Evolutionary conservation across 92 coral and sea anemone genomes (phyloP).

Genomic region (Pocillopora meandrina): DNA sequence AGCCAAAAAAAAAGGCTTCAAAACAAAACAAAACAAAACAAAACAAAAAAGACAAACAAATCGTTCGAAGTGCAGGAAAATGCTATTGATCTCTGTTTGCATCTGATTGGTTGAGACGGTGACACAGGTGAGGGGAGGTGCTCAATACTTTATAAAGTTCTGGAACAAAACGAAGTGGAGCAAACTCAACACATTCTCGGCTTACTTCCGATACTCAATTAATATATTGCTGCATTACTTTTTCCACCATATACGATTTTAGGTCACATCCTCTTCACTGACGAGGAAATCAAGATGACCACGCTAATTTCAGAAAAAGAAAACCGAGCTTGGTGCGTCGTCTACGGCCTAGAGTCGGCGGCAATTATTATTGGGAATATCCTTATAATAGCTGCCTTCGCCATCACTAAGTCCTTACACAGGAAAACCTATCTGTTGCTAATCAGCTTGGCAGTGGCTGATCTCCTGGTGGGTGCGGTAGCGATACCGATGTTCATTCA

Average conservation of each 20-base stretch:
- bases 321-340: conserved; percentile 57
- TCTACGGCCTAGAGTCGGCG: conserved; percentile 65
- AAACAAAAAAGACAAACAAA: too few species aligned
- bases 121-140: too few species aligned
- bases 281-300: neutral
- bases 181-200: too few species aligned
- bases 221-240: too few species aligned
- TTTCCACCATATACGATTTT: neutral
- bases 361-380: conserved; percentile 46
- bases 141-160: too few species aligned
- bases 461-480: conserved; percentile 61
- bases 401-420: conserved; percentile 44
- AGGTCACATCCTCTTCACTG: neutral
- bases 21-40: too few species aligned
- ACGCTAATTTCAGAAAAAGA: conserved; percentile 17
- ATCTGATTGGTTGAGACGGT: too few species aligned
- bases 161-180: too few species aligned
- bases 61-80: too few species aligned
- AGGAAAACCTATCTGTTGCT: conserved; percentile 56
- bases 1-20: too few species aligned
- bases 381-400: conserved; percentile 49
- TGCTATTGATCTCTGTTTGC: too few species aligned
- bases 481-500: conserved; percentile 63
- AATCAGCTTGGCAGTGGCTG: conserved; percentile 71
- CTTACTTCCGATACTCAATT: too few species aligned